Evolutionary conservation across 2,797 vertebrate genomes (phyloP).

Genomic region (Mormyrops attenuatus): DNA sequence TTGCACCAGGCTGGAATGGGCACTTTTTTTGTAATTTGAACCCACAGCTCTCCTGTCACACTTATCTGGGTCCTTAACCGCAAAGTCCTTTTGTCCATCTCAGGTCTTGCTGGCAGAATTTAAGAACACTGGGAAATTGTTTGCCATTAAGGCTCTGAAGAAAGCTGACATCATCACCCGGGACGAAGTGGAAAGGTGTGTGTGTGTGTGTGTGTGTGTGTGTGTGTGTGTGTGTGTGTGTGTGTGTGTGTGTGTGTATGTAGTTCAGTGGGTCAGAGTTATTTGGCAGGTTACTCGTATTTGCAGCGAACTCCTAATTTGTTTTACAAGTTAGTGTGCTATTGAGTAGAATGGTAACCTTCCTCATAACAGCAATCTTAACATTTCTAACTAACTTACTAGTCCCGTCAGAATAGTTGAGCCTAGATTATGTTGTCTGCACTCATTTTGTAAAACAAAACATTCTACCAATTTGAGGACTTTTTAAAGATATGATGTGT

Average conservation of each 20-base stretch:
- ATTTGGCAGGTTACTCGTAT: neutral
- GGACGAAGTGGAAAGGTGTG: conserved; percentile 71
- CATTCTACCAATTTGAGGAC: neutral
- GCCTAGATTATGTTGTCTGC: neutral
- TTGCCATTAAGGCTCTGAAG: conserved; percentile 91
- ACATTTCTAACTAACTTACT: neutral
- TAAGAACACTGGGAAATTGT: conserved; percentile 75
- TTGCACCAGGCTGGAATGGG: neutral
- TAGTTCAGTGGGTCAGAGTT: neutral
- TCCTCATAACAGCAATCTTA: neutral
- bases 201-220: neutral
- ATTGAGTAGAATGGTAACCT: neutral
- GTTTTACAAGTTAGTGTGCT: neutral
- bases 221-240: neutral
- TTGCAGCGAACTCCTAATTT: neutral
- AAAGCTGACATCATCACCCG: conserved; percentile 86
- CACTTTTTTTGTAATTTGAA: neutral
- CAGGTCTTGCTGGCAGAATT: conserved; percentile 83
- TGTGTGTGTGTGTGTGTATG: neutral
- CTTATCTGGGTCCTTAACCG: neutral
- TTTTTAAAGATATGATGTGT: neutral
- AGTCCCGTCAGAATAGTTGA: neutral
- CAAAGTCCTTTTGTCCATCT: neutral
- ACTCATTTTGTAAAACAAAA: neutral
- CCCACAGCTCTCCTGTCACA: neutral